These are phyloP conservation scores for Zaprionus tsacasi DNA, from an alignment of 1,140 invertebrate genomes.

Conservation along the genomic window DNA sequence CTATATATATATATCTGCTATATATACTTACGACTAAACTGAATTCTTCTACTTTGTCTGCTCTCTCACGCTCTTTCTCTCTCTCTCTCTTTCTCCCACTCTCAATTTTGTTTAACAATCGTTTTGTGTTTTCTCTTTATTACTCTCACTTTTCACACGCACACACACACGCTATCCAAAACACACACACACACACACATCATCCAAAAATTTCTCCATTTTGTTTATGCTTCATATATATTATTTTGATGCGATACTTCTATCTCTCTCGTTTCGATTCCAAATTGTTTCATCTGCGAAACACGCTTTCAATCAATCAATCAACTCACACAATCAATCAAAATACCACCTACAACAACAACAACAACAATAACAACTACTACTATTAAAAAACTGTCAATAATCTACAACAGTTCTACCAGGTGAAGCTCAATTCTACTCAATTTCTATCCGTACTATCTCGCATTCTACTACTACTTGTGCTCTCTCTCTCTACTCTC, in stretches of 20 bases:
- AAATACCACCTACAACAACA: conserved; percentile 43
- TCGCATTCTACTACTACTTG: conserved; percentile 39
- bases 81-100: conserved; percentile 51
- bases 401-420: conserved; percentile 78
- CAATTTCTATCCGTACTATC: conserved; percentile 48
- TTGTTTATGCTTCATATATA: conserved; percentile 41
- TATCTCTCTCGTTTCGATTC: conserved; percentile 29
- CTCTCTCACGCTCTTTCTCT: conserved; percentile 70
- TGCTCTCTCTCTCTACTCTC: conserved; percentile 34
- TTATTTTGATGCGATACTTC: conserved; percentile 29
- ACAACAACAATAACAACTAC: conserved; percentile 29
- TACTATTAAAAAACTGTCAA: conserved; percentile 49
- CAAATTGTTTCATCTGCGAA: conserved; percentile 33
- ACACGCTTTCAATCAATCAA: conserved; percentile 44
- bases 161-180: not conserved
- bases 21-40: conserved; percentile 27
- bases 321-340: conserved; percentile 19
- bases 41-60: conserved; percentile 77
- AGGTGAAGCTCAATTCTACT: conserved; percentile 77
- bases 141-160: conserved; percentile 16
- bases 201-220: conserved; percentile 33
- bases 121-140: conserved; percentile 35
- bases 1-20: conserved; percentile 1
- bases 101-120: conserved; percentile 21
- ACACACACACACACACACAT: conserved; percentile 35